A percentile compares a stretch with the other conserved stretches of the same genome.
These are phyloP conservation scores for Clupea harengus DNA, from an alignment of 2,113 vertebrate species.

Conservation along the genomic window DNA sequence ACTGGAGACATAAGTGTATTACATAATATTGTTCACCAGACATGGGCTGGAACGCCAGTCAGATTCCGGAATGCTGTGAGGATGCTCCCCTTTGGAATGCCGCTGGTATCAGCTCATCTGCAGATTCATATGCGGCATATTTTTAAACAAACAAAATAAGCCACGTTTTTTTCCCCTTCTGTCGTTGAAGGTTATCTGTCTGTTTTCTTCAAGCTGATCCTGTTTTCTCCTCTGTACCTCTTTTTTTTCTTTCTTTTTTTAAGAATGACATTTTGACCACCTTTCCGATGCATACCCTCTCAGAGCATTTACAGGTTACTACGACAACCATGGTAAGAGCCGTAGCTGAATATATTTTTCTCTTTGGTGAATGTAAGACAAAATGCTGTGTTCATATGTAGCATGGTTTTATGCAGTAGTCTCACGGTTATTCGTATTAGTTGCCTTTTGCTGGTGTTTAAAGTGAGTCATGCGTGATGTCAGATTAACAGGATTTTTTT, in stretches of 20 bases:
- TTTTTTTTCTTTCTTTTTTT: neutral
- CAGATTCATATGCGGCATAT: conserved; percentile 6
- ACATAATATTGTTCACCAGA: conserved; percentile 43
- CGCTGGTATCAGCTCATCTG: conserved; percentile 1
- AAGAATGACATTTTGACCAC: conserved; percentile 15
- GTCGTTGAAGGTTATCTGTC: neutral
- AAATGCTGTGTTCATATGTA: neutral
- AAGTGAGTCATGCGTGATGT: neutral
- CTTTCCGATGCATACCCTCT: conserved; percentile 17
- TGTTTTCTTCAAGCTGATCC: neutral
- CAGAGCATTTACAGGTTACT: conserved; percentile 16
- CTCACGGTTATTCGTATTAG: neutral
- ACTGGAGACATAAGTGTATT: conserved; percentile 39
- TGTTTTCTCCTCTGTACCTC: neutral
- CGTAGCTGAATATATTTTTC: neutral
- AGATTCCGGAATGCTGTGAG: conserved; percentile 34
- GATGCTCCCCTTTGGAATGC: conserved; percentile 6
- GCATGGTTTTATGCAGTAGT: conserved; percentile 6
- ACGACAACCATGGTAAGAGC: conserved; percentile 19
- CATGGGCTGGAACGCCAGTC: conserved; percentile 25
- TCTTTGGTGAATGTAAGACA: neutral
- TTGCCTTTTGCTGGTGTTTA: neutral
- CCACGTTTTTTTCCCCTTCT: neutral
- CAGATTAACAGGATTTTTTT: neutral
- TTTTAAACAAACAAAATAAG: conserved; percentile 5